These are phyloP conservation scores for Sminthurides aquaticus DNA, from an alignment of 2,888 invertebrate genomes.

Conservation along the genomic window DNA sequence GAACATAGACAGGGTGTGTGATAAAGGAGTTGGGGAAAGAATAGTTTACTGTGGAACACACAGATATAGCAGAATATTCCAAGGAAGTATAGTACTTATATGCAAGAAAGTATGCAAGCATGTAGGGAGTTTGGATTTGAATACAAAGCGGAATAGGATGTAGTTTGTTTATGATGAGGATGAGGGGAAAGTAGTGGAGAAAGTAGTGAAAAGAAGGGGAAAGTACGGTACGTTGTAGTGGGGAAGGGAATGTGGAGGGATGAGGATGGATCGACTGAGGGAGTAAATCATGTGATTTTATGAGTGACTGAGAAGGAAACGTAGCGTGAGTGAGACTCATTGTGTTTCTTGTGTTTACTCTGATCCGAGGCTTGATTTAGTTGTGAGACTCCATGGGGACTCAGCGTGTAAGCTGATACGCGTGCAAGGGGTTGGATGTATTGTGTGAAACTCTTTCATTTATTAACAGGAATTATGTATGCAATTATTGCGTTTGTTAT, in stretches of 20 bases:
- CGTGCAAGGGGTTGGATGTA: not conserved
- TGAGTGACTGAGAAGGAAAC: constrained; percentile 4
- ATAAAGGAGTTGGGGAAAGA: not conserved
- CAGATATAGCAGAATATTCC: too few relatives aligned
- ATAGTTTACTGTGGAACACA: not conserved
- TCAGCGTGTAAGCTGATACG: not conserved
- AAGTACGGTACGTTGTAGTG: not conserved
- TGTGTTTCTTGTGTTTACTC: not conserved
- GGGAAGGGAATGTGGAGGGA: not conserved
- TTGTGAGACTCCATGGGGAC: too few relatives aligned
- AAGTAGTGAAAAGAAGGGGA: too few relatives aligned
- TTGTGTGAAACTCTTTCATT: constrained; percentile 3
- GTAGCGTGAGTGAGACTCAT: not conserved
- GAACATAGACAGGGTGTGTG: not conserved
- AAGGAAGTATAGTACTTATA: too few relatives aligned
- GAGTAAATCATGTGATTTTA: constrained; percentile 7
- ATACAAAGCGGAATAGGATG: not conserved
- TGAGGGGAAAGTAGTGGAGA: too few relatives aligned
- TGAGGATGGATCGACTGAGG: not conserved
- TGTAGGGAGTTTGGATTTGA: not conserved
- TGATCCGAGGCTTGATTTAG: not conserved
- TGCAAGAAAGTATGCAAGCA: not conserved
- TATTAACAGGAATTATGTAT: not conserved
- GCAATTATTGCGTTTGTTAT: not conserved
- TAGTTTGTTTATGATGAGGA: not conserved